Evolutionary conservation across 2,888 invertebrate genomes (phyloP).

Genomic region (Ochropleura leucogaster): DNA sequence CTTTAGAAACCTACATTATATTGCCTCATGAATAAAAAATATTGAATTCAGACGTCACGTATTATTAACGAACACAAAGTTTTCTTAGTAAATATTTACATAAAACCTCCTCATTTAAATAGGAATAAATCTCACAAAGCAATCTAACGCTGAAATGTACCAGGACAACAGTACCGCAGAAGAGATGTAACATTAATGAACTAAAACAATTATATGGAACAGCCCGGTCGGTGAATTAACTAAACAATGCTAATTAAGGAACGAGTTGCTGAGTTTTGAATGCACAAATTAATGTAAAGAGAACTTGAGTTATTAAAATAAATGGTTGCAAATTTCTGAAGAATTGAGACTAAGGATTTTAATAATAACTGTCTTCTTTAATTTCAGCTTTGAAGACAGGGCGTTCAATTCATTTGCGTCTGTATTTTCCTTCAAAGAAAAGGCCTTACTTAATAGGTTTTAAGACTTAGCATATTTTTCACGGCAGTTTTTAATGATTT

Average conservation of each 20-base stretch:
- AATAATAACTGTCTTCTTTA: not conserved
- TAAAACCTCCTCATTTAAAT: not conserved
- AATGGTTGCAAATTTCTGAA: constrained; percentile 12
- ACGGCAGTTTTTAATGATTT: not conserved
- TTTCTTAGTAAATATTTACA: not conserved
- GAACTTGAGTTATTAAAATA: constrained; percentile 45
- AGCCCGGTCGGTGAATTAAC: constrained; percentile 41
- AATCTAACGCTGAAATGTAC: constrained; percentile 37
- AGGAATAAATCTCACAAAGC: constrained; percentile 11
- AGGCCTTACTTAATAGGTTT: not conserved
- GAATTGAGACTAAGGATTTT: constrained; percentile 14
- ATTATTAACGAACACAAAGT: not conserved
- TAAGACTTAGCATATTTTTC: not conserved
- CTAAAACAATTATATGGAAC: constrained; percentile 50
- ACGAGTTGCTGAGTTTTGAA: constrained; percentile 50
- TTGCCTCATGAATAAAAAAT: not conserved
- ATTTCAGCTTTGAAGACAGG: not conserved
- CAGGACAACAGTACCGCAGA: constrained; percentile 35
- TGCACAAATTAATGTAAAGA: constrained; percentile 56
- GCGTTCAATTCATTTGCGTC: not conserved
- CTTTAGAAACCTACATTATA: not conserved
- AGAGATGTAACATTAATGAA: constrained; percentile 54
- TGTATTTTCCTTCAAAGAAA: not conserved
- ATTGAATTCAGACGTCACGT: not conserved
- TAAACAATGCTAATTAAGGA: constrained; percentile 58